These are phyloP conservation scores for Diadumene lineata DNA, from an alignment of 92 coral and sea anemone species.

Conservation along the genomic window DNA sequence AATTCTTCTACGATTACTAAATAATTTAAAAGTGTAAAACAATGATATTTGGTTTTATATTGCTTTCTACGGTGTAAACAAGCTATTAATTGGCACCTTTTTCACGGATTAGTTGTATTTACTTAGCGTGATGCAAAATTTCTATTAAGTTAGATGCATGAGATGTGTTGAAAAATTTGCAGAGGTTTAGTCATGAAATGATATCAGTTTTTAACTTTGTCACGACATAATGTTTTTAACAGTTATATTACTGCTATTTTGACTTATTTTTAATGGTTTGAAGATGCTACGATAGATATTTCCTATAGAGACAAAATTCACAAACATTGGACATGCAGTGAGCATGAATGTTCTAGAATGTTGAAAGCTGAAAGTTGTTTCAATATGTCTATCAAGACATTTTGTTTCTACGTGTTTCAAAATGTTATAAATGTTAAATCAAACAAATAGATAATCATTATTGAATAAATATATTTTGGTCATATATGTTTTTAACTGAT, in stretches of 20 bases:
- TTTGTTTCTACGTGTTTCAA: too few species aligned
- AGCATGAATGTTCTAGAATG: too few species aligned
- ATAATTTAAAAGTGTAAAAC: neutral
- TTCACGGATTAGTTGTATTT: conserved; percentile 1
- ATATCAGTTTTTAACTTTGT: neutral
- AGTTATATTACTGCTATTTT: neutral
- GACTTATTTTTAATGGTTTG: too few species aligned
- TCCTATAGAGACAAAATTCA: too few species aligned
- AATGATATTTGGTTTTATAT: neutral
- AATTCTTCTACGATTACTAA: neutral
- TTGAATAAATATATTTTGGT: too few species aligned
- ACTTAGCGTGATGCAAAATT: neutral
- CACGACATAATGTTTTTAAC: neutral
- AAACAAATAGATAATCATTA: too few species aligned
- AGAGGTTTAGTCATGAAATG: neutral
- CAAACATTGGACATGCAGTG: too few species aligned
- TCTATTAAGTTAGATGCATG: neutral
- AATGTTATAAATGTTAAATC: too few species aligned
- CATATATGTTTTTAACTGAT: too few species aligned
- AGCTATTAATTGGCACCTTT: conserved; percentile 2
- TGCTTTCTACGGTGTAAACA: neutral
- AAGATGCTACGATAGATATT: too few species aligned
- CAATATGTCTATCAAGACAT: too few species aligned
- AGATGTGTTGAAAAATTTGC: neutral
- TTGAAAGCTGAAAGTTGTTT: too few species aligned